Conservation (phyloP, 2,113 vertebrate species). For the Corvus hawaiiensis region DNA sequence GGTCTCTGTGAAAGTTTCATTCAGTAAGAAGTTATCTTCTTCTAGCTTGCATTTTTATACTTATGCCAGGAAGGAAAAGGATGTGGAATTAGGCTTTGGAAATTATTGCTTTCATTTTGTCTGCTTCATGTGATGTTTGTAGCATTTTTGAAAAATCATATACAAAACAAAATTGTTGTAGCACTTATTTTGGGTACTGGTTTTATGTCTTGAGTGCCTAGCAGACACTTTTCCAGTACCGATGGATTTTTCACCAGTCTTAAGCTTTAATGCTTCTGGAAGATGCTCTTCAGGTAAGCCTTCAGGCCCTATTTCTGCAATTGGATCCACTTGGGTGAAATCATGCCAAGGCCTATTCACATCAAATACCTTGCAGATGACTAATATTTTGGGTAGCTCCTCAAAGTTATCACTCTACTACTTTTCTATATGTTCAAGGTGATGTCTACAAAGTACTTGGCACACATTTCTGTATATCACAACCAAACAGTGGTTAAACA, state of each 20-base stretch:
- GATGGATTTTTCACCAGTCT: neutral
- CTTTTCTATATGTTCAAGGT: neutral
- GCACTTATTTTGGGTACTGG: neutral
- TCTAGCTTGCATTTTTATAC: constrained; percentile 9
- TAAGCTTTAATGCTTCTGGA: neutral
- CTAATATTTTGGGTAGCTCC: neutral
- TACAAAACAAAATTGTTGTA: neutral
- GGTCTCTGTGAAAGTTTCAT: constrained; percentile 16
- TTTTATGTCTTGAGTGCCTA: neutral
- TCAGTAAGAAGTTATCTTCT: neutral
- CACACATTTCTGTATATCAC: neutral
- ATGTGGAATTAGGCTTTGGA: constrained; percentile 14
- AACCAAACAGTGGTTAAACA: neutral
- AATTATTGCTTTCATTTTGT: constrained; percentile 18
- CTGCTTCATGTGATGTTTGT: neutral
- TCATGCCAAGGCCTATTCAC: neutral
- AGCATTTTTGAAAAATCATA: neutral
- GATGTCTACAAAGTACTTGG: neutral
- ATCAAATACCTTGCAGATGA: neutral
- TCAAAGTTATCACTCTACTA: neutral
- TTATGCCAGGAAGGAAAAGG: neutral
- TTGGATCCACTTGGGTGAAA: neutral
- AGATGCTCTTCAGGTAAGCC: neutral
- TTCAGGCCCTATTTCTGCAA: neutral
- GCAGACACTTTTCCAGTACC: neutral